phyloP scores from a whole-genome alignment of 1,140 invertebrate genomes.

The Diachasma alloeum region DNA sequence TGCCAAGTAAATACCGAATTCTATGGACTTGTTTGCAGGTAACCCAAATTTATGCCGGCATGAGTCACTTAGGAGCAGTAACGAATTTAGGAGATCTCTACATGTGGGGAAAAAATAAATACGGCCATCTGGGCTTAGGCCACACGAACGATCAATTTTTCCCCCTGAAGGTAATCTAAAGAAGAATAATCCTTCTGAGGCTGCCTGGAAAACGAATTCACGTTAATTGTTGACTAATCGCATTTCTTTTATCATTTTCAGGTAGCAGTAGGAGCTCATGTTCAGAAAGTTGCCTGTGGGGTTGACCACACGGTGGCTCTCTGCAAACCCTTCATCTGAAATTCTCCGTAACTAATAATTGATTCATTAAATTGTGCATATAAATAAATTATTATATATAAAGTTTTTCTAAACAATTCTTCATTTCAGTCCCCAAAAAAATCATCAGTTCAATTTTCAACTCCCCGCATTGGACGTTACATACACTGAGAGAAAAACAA shows the following conservation, averaged over 20 bases:
- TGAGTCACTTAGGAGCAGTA: slow-evolving; percentile 82
- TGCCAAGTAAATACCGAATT: too few relatives aligned
- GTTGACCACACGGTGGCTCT: slow-evolving; percentile 86
- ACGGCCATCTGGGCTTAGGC: slow-evolving; percentile 84
- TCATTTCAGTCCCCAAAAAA: background rate
- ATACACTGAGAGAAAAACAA: too few relatives aligned
- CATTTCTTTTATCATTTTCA: slow-evolving; percentile 46
- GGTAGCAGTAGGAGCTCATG: slow-evolving; percentile 78
- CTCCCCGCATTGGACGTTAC: too few relatives aligned
- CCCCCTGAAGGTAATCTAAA: slow-evolving; percentile 77
- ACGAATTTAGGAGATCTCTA: slow-evolving; percentile 84
- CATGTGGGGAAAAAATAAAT: slow-evolving; percentile 89
- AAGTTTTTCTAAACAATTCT: background rate
- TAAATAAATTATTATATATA: background rate
- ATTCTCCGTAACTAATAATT: too few relatives aligned
- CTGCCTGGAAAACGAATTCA: too few relatives aligned
- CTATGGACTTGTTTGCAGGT: slow-evolving; percentile 16
- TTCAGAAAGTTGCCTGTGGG: slow-evolving; percentile 78
- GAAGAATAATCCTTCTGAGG: background rate
- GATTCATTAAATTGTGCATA: slow-evolving; percentile 10
- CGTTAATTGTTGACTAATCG: too few relatives aligned
- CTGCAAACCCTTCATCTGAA: slow-evolving; percentile 76
- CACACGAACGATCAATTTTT: slow-evolving; percentile 84
- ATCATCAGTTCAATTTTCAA: too few relatives aligned
- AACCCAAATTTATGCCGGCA: slow-evolving; percentile 74